Conservation (phyloP, 2,888 invertebrate genomes). For the Oscheius sp. region DNA sequence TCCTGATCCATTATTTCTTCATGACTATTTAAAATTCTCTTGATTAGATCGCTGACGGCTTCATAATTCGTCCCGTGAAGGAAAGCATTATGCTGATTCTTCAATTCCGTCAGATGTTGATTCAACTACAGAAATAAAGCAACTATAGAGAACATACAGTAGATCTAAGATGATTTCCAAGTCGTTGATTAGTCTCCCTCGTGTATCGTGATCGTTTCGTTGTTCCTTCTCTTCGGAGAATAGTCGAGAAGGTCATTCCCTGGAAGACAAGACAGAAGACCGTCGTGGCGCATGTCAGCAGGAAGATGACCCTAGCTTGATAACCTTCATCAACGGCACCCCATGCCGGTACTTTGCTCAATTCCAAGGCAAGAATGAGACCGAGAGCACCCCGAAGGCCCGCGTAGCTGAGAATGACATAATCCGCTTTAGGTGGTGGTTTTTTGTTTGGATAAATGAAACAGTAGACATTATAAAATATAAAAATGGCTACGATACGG, state of each 20-base stretch:
- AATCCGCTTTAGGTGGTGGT: slow-evolving; percentile 26
- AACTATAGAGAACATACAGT: neutral
- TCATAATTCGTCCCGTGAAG: slow-evolving; percentile 15
- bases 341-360: slow-evolving; percentile 67
- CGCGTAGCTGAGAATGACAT: slow-evolving; percentile 77
- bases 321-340: too few species aligned
- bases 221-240: slow-evolving; percentile 35
- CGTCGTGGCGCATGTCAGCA: slow-evolving; percentile 33
- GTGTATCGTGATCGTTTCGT: slow-evolving; percentile 36
- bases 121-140: slow-evolving; percentile 1
- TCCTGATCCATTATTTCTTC: neutral
- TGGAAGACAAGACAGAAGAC: slow-evolving; percentile 39
- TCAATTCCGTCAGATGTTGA: neutral
- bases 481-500: slow-evolving; percentile 16
- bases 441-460: neutral
- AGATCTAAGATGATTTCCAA: neutral
- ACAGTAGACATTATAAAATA: slow-evolving; percentile 27
- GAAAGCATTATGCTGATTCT: neutral
- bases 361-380: slow-evolving; percentile 76
- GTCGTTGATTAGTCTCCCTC: slow-evolving; percentile 12
- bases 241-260: slow-evolving; percentile 34
- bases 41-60: neutral
- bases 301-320: slow-evolving; percentile 27
- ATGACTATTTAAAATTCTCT: neutral
- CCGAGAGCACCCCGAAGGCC: slow-evolving; percentile 77